phyloP scores from a whole-genome alignment of 64 coral and sea anemone genomes.

The Catalaphyllia jardinei region DNA sequence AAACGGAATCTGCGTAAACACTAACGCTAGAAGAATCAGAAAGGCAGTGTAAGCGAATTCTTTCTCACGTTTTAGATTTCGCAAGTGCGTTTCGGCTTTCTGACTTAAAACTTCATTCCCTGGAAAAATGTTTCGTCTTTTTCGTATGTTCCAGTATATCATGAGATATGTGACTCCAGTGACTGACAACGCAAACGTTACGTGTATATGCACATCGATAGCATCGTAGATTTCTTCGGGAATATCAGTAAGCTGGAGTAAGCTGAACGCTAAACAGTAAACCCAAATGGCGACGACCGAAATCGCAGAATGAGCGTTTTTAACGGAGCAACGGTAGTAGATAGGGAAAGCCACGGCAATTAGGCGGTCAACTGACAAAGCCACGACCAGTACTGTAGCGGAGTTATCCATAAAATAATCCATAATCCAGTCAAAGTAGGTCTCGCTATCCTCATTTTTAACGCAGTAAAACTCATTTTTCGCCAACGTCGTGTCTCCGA shows the following conservation, averaged over 20 bases:
- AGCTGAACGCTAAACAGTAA: conserved; percentile 3
- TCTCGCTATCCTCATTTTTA: not conserved
- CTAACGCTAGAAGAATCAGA: conserved; percentile 20
- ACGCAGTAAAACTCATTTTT: conserved; percentile 41
- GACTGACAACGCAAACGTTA: conserved; percentile 1
- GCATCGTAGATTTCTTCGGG: conserved; percentile 9
- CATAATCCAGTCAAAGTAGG: not conserved
- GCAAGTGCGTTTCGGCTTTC: not conserved
- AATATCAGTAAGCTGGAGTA: conserved; percentile 24
- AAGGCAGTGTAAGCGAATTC: conserved; percentile 38
- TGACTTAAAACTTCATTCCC: not conserved
- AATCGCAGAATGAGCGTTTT: not conserved
- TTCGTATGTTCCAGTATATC: conserved; percentile 10
- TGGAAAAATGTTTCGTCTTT: not conserved
- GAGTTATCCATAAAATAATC: conserved; percentile 46
- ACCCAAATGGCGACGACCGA: not conserved
- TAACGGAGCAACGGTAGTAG: conserved; percentile 32
- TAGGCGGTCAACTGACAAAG: conserved; percentile 29
- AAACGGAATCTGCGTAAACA: conserved; percentile 41
- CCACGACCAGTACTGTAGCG: conserved; percentile 15
- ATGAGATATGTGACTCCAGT: not conserved
- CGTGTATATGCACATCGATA: conserved; percentile 44
- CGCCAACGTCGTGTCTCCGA: conserved; percentile 26
- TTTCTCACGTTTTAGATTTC: conserved; percentile 9
- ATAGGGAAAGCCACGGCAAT: conserved; percentile 24